A percentile compares a stretch with the other conserved stretches of the same genome.
phyloP scores from a whole-genome alignment of 2,888 invertebrate genomes.

The Synanthedon myopaeformis region DNA sequence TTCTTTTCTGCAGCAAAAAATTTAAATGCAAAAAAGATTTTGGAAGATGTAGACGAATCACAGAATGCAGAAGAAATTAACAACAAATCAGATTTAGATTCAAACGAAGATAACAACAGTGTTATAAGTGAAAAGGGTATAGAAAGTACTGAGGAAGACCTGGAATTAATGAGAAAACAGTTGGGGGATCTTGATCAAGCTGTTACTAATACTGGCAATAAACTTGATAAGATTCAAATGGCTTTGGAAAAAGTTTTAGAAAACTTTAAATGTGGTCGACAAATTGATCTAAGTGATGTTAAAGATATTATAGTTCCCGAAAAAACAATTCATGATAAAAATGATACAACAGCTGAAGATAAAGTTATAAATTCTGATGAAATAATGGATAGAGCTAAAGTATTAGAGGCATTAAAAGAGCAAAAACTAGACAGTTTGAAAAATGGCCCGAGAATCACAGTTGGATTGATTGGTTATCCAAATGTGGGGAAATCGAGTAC shows the following conservation, averaged over 20 bases:
- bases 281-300: constrained; percentile 22
- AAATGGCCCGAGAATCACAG: constrained; percentile 75
- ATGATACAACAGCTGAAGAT: constrained; percentile 2
- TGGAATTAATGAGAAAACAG: constrained; percentile 61
- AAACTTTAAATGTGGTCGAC: constrained; percentile 40
- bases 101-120: constrained; percentile 27
- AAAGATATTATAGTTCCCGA: not conserved
- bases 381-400: constrained; percentile 74
- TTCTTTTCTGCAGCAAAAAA: constrained; percentile 91
- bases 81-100: constrained; percentile 34
- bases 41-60: constrained; percentile 41
- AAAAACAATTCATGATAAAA: constrained; percentile 8
- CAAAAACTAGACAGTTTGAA: constrained; percentile 51
- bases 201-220: constrained; percentile 66
- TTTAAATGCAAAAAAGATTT: constrained; percentile 59
- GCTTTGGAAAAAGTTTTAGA: constrained; percentile 56
- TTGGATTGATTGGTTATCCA: constrained; percentile 97
- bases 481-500: constrained; percentile 99
- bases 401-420: constrained; percentile 78
- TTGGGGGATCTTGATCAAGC: constrained; percentile 63
- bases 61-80: constrained; percentile 14
- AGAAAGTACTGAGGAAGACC: constrained; percentile 41
- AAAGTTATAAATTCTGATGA: constrained; percentile 64
- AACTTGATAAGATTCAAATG: constrained; percentile 65
- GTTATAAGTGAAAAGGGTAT: constrained; percentile 27